A percentile compares a stretch with the other conserved stretches of the same genome.
phyloP scores from a whole-genome alignment of 1,140 invertebrate species.

The Solenopsis invicta region DNA sequence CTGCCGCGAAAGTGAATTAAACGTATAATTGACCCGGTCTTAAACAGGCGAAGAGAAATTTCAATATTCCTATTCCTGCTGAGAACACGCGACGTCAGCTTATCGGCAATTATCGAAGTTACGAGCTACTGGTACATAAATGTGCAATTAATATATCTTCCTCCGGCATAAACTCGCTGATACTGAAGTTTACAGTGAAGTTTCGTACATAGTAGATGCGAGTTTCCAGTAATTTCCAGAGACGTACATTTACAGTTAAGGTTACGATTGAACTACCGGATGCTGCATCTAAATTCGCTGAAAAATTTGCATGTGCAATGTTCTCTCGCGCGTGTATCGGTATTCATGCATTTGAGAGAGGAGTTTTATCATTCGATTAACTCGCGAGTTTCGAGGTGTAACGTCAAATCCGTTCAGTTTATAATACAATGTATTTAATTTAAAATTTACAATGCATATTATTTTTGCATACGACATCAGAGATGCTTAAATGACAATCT shows the following conservation, averaged over 20 bases:
- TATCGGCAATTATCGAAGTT: not conserved
- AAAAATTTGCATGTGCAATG: not conserved
- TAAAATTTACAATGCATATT: no score
- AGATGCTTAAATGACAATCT: not conserved
- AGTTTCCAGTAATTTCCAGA: slow-evolving; percentile 3
- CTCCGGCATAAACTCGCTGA: not conserved
- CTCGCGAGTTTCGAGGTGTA: not conserved
- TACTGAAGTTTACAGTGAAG: not conserved
- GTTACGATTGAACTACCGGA: slow-evolving; percentile 50
- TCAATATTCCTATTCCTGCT: slow-evolving; percentile 18
- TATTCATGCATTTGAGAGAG: slow-evolving; percentile 8
- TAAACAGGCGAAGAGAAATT: slow-evolving; percentile 57
- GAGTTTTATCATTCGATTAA: slow-evolving; percentile 6
- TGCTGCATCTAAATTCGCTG: not conserved
- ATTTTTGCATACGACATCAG: not conserved
- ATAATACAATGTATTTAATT: no score
- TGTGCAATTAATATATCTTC: slow-evolving; percentile 7
- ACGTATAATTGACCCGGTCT: slow-evolving; percentile 64
- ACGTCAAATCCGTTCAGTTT: not conserved
- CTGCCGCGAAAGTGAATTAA: slow-evolving; percentile 66
- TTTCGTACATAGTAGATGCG: not conserved
- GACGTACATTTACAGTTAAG: slow-evolving; percentile 5
- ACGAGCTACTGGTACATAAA: slow-evolving; percentile 2
- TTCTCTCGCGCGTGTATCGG: no score
- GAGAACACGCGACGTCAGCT: not conserved